phyloP scores from a whole-genome alignment of 2,113 vertebrate species.

The Atractosteus spatula region DNA sequence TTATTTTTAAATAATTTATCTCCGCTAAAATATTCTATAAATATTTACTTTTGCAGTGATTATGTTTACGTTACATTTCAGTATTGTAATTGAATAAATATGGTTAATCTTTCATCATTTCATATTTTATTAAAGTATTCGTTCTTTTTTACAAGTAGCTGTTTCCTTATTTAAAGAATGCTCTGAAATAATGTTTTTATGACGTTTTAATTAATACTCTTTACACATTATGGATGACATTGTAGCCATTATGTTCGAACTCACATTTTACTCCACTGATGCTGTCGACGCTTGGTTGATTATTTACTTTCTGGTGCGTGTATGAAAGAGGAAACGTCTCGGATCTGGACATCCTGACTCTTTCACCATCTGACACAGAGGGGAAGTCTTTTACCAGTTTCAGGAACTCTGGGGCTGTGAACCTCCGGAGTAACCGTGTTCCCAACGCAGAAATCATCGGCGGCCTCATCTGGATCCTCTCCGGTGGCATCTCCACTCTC shows the following conservation, averaged over 20 bases:
- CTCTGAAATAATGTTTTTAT: too few relatives aligned
- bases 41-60: too few relatives aligned
- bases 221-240: slow-evolving; percentile 35
- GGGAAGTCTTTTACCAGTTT: slow-evolving; percentile 63
- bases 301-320: slow-evolving; percentile 63
- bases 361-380: slow-evolving; percentile 35
- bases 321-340: slow-evolving; percentile 68
- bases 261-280: slow-evolving; percentile 72
- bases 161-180: too few relatives aligned
- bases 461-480: slow-evolving; percentile 38
- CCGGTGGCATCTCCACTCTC: slow-evolving; percentile 51
- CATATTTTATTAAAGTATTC: too few relatives aligned
- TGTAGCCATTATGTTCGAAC: slow-evolving; percentile 60
- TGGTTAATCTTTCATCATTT: too few relatives aligned
- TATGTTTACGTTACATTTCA: too few relatives aligned
- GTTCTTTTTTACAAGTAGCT: too few relatives aligned
- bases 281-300: slow-evolving; percentile 68
- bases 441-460: slow-evolving; percentile 57
- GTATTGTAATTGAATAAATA: too few relatives aligned
- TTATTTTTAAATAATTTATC: too few relatives aligned
- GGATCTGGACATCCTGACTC: slow-evolving; percentile 63
- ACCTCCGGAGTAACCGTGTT: slow-evolving; percentile 62
- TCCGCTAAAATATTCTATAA: too few relatives aligned
- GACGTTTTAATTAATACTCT: not conserved
- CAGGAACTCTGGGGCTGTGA: slow-evolving; percentile 73